Evolutionary conservation across 1,140 invertebrate genomes (phyloP).

Genomic region (Drosophila busckii): DNA sequence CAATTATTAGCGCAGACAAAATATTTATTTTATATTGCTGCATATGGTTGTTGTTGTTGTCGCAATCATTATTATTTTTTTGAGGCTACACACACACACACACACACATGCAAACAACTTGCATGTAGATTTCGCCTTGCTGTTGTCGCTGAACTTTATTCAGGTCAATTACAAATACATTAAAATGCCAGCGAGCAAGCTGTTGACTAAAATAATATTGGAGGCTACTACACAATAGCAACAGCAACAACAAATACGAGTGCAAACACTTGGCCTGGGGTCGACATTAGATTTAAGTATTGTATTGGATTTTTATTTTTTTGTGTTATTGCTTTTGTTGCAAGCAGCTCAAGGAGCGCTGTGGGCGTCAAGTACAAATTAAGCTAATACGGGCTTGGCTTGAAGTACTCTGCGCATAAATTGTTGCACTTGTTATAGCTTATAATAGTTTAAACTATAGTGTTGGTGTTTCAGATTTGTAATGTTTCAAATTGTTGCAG

Average conservation of each 20-base stretch:
- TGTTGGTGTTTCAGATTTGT: too few species aligned
- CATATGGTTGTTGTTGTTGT: conserved; percentile 50
- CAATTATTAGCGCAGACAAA: conserved; percentile 66
- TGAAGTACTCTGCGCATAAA: too few species aligned
- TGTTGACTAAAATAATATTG: conserved; percentile 76
- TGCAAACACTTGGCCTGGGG: not conserved
- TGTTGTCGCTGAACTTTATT: conserved; percentile 69
- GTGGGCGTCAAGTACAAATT: conserved; percentile 60
- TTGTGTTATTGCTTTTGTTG: conserved; percentile 1
- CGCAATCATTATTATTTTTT: conserved; percentile 75
- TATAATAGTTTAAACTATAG: too few species aligned
- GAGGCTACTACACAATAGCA: conserved; percentile 59
- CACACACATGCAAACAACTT: conserved; percentile 28
- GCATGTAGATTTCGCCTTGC: conserved; percentile 74
- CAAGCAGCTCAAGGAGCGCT: conserved; percentile 47
- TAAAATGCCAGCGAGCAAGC: conserved; percentile 63
- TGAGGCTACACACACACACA: conserved; percentile 60
- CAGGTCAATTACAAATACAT: conserved; percentile 79
- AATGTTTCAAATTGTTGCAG: too few species aligned
- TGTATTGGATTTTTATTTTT: not conserved
- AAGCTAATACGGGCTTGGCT: too few species aligned
- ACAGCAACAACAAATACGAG: conserved; percentile 39
- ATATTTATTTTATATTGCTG: conserved; percentile 25
- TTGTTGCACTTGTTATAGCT: too few species aligned
- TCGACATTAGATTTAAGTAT: conserved; percentile 21